Evolutionary conservation across 1,140 invertebrate genomes (phyloP).

Genomic region (Tetragnatha versicolor): DNA sequence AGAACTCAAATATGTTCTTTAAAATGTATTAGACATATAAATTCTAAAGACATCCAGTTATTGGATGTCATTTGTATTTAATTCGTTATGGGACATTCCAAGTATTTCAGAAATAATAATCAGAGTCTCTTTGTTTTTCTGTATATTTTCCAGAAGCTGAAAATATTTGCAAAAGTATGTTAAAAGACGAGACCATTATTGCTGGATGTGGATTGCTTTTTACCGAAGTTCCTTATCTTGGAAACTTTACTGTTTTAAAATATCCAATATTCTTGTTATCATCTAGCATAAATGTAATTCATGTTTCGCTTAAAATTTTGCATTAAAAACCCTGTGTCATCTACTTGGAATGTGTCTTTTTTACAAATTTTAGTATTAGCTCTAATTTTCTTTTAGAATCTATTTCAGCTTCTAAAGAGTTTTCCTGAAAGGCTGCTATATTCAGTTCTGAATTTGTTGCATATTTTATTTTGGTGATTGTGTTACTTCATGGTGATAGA

Average conservation of each 20-base stretch:
- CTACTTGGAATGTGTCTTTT: slow-evolving; percentile 44
- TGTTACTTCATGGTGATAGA: background rate
- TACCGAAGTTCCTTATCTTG: slow-evolving; percentile 35
- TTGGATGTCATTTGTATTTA: background rate
- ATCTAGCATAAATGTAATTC: slow-evolving; percentile 9
- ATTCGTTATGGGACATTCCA: slow-evolving; percentile 38
- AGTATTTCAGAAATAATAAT: slow-evolving; percentile 52
- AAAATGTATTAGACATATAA: background rate
- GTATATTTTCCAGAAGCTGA: slow-evolving; percentile 55
- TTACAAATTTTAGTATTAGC: background rate
- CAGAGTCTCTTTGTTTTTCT: slow-evolving; percentile 50
- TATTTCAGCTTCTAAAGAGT: slow-evolving; percentile 11
- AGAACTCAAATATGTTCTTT: too few relatives aligned
- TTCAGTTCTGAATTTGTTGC: background rate
- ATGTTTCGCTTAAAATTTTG: background rate
- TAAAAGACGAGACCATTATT: slow-evolving; percentile 46
- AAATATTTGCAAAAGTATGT: slow-evolving; percentile 53
- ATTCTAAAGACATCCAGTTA: background rate
- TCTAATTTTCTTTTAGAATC: slow-evolving; percentile 27
- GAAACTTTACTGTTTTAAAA: slow-evolving; percentile 35
- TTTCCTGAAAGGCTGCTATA: background rate
- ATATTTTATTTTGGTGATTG: background rate
- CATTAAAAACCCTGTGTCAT: background rate
- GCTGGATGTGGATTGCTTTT: slow-evolving; percentile 49
- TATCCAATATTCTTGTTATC: background rate